These are phyloP conservation scores for Pavo muticus DNA, from an alignment of 2,113 vertebrate genomes.

Conservation along the genomic window DNA sequence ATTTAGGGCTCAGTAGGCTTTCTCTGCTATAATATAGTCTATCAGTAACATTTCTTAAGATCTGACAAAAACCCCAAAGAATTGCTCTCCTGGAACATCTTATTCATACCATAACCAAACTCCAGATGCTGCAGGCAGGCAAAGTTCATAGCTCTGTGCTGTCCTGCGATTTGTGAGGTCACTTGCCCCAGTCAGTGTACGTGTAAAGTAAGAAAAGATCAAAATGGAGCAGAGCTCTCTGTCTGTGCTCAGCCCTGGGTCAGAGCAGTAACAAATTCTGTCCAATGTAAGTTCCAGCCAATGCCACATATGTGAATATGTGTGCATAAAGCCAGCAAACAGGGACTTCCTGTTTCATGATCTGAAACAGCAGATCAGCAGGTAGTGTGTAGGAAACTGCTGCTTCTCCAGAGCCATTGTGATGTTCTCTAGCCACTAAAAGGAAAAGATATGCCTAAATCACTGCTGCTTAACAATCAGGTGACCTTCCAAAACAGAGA, in stretches of 20 bases:
- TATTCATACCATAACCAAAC: neutral
- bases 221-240: neutral
- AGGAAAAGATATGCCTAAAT: neutral
- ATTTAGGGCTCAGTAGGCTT: neutral
- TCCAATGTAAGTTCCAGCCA: neutral
- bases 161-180: neutral
- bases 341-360: neutral
- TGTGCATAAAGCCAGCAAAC: neutral
- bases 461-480: neutral
- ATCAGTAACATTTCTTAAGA: neutral
- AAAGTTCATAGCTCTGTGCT: neutral
- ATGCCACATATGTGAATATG: rapidly evolving
- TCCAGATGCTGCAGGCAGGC: neutral
- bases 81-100: neutral
- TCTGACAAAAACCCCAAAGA: neutral
- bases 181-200: neutral
- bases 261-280: neutral
- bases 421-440: neutral
- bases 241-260: neutral
- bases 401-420: neutral
- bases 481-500: neutral
- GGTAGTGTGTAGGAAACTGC: neutral
- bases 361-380: neutral
- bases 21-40: neutral
- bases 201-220: neutral